Percentiles rank a stretch among this genome's conserved stretches.
Conservation (phyloP, 2,888 invertebrate species). For the Clunio marinus region DNA sequence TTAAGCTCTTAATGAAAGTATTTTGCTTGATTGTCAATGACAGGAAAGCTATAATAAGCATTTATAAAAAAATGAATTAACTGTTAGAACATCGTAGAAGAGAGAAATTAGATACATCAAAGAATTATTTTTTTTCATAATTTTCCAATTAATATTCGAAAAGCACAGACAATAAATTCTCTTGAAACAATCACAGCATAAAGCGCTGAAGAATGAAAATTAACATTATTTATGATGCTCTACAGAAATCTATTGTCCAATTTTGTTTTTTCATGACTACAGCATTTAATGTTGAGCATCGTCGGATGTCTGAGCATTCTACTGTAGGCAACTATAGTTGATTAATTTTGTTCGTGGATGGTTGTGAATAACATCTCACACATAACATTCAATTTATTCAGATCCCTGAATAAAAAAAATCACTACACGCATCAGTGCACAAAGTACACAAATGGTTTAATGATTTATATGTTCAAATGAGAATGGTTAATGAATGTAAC, state of each 20-base stretch:
- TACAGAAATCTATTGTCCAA: not conserved
- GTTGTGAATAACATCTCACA: not conserved
- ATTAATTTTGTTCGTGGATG: conserved; percentile 32
- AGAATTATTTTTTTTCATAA: conserved; percentile 1
- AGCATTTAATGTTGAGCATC: not conserved
- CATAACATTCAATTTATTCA: not conserved
- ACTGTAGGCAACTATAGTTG: conserved; percentile 28
- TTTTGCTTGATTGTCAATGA: too few relatives aligned
- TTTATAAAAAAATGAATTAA: too few relatives aligned
- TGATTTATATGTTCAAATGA: not conserved
- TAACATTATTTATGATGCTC: not conserved
- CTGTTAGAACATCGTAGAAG: too few relatives aligned
- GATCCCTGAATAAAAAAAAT: not conserved
- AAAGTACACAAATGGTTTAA: not conserved
- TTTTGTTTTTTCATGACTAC: conserved; percentile 4
- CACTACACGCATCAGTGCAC: not conserved
- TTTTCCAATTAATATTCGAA: conserved; percentile 31
- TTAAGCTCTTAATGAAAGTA: too few relatives aligned
- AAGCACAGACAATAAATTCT: conserved; percentile 25
- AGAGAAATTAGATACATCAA: too few relatives aligned
- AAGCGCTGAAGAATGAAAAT: not conserved
- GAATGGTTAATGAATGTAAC: not conserved
- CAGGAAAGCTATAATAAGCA: too few relatives aligned
- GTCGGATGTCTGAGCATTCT: not conserved
- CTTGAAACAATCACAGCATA: conserved; percentile 19